Evolutionary conservation across 1,140 invertebrate species (phyloP).

Genomic region (Samia ricini): DNA sequence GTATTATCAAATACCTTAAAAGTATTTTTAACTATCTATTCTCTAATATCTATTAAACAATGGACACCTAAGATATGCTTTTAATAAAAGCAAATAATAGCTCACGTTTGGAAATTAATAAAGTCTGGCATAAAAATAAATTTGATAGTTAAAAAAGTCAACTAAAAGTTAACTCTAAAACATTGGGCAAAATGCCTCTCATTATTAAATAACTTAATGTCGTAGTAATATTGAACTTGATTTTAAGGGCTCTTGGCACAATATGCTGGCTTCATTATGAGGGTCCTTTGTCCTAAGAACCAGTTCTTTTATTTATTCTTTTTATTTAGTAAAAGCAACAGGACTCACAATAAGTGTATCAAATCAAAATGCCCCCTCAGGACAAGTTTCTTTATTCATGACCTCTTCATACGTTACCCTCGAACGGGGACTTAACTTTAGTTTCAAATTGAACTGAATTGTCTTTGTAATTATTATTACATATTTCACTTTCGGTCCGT

Average conservation of each 20-base stretch:
- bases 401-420: slow-evolving; percentile 46
- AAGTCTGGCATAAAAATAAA: neutral
- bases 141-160: neutral
- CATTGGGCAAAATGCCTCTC: slow-evolving; percentile 11
- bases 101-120: neutral
- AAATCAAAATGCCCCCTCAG: slow-evolving; percentile 62
- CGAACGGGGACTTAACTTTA: slow-evolving; percentile 56
- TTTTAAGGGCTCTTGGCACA: slow-evolving; percentile 64
- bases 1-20: no score
- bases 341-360: slow-evolving; percentile 72
- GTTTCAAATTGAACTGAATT: slow-evolving; percentile 42
- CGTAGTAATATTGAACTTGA: slow-evolving; percentile 44
- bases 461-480: neutral
- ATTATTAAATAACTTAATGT: slow-evolving; percentile 68
- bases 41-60: no score
- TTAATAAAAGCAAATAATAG: neutral
- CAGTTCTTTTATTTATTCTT: slow-evolving; percentile 67
- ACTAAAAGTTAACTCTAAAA: neutral
- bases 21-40: no score
- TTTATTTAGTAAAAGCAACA: slow-evolving; percentile 62
- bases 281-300: slow-evolving; percentile 74
- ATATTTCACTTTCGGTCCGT: neutral
- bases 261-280: slow-evolving; percentile 74
- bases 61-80: no score
- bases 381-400: slow-evolving; percentile 57